Evolutionary conservation across 37 sponge, comb jelly and placozoan species (phyloP).

Genomic region (Hexactinellida sp.): DNA sequence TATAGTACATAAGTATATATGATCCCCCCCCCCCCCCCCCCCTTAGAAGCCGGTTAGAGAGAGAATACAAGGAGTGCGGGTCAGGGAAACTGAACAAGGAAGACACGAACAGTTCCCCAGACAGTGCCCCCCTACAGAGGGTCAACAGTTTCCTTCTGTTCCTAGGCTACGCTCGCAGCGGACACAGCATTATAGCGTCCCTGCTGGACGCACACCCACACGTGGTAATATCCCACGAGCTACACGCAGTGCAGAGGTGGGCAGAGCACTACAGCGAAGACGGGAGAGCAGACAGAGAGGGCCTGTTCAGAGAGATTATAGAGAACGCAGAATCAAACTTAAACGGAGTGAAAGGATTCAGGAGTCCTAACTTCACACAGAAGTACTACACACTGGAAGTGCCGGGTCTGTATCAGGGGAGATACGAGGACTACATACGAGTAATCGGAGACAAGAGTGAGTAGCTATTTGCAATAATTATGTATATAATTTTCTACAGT

Average conservation of each 20-base stretch:
- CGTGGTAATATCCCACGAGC: constrained; percentile 42
- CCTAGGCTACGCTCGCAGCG: constrained; percentile 45
- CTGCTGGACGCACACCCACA: constrained; percentile 51
- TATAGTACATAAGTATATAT: too few species aligned
- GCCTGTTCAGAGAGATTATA: not conserved
- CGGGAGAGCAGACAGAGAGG: not conserved
- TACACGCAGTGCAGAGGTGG: not conserved
- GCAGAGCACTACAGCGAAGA: not conserved
- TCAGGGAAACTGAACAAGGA: not conserved
- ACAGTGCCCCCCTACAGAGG: not conserved
- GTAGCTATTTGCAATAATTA: not conserved
- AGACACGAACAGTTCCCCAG: not conserved
- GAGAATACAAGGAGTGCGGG: not conserved
- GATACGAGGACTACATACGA: not conserved
- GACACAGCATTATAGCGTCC: constrained; percentile 45
- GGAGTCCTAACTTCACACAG: not conserved
- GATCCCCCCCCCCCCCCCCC: too few species aligned
- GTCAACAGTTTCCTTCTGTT: constrained; percentile 37
- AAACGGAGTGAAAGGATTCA: not conserved
- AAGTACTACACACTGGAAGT: constrained; percentile 13
- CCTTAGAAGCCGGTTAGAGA: not conserved
- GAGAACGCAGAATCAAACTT: not conserved
- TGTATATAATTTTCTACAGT: too few species aligned
- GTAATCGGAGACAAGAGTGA: not conserved
- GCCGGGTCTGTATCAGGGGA: not conserved